phyloP scores from a whole-genome alignment of 2,113 vertebrate genomes.

The Puffinus mauretanicus region DNA sequence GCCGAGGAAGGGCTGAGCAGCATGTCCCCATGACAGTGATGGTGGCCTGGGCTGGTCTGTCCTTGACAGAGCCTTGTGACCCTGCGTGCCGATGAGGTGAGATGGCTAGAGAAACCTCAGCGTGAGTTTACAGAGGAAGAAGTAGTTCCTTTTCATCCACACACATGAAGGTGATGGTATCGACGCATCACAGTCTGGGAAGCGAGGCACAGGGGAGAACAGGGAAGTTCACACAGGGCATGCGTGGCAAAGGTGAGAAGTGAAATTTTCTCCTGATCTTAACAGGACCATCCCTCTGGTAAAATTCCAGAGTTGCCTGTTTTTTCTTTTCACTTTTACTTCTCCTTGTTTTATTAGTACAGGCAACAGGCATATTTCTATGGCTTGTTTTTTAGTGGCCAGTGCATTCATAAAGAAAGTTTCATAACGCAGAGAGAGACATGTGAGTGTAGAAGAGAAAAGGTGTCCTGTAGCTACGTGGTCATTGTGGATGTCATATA shows the following conservation, averaged over 20 bases:
- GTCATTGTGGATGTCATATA: not conserved
- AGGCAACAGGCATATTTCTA: not conserved
- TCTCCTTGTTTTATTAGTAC: not conserved
- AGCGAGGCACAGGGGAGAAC: not conserved
- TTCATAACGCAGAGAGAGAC: not conserved
- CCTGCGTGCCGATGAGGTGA: not conserved
- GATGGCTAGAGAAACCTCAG: not conserved
- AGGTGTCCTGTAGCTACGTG: not conserved
- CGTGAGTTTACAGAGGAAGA: not conserved
- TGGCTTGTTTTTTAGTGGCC: not conserved
- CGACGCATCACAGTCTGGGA: not conserved
- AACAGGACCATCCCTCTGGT: not conserved
- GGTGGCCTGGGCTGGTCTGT: not conserved
- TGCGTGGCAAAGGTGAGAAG: rapidly evolving
- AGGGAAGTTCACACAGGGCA: not conserved
- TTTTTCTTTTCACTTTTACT: not conserved
- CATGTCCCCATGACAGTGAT: rapidly evolving
- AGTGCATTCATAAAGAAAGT: not conserved
- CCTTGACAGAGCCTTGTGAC: not conserved
- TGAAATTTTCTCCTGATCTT: not conserved
- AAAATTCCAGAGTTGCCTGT: not conserved
- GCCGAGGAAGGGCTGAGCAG: not conserved
- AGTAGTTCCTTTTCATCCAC: not conserved
- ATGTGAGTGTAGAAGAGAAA: not conserved
- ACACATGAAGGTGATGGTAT: not conserved